Percentiles rank a stretch among this genome's conserved stretches.
Evolutionary conservation across 2,888 invertebrate species (phyloP).

Genomic region (Emmelina monodactyla): DNA sequence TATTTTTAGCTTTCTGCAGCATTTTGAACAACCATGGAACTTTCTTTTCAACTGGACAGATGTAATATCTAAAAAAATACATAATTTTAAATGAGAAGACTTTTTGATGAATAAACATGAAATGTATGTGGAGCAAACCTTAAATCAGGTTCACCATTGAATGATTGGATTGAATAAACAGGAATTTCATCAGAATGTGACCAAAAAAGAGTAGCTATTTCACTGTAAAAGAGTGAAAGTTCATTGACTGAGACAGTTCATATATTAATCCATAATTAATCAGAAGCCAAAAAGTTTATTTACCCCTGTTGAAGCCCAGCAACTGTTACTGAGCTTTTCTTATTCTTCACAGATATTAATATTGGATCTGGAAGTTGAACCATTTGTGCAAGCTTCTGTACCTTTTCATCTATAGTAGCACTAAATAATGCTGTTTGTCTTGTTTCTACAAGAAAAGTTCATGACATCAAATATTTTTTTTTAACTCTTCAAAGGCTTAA

Average conservation of each 20-base stretch:
- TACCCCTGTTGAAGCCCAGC: constrained; percentile 79
- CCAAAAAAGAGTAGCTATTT: background rate
- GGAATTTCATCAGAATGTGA: constrained; percentile 1
- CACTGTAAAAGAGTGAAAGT: background rate
- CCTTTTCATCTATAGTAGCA: constrained; percentile 95
- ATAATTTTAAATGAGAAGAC: constrained; percentile 1
- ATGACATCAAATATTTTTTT: background rate
- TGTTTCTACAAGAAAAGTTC: constrained; percentile 67
- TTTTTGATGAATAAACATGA: background rate
- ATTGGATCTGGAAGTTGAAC: constrained; percentile 90
- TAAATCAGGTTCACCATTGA: background rate
- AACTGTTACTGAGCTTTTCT: constrained; percentile 78
- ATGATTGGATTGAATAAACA: constrained; percentile 1
- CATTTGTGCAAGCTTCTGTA: constrained; percentile 83
- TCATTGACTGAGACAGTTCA: too few relatives aligned
- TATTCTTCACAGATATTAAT: constrained; percentile 85
- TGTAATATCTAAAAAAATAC: constrained; percentile 73
- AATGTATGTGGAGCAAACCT: constrained; percentile 1
- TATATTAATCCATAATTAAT: too few relatives aligned
- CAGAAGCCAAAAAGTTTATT: constrained; percentile 6
- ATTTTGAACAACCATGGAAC: constrained; percentile 93
- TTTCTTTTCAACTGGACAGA: constrained; percentile 91
- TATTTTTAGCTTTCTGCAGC: constrained; percentile 89
- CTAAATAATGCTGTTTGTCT: constrained; percentile 96
- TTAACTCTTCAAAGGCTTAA: background rate